Conservation (phyloP, 2,888 invertebrate species). For the Eupithecia subumbrata region DNA sequence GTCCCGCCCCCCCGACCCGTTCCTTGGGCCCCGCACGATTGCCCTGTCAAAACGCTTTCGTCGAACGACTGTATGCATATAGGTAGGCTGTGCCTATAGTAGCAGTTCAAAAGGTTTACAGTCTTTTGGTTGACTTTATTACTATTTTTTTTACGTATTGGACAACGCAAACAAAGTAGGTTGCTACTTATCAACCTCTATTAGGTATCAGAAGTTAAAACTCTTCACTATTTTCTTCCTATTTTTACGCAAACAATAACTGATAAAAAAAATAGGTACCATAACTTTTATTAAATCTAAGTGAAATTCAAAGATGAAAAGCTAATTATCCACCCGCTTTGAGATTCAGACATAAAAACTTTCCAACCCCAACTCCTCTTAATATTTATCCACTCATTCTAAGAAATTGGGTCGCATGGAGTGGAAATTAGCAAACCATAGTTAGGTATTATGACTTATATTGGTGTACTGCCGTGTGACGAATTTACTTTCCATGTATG, state of each 20-base stretch:
- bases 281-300: conserved; percentile 8
- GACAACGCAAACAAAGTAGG: too few species aligned
- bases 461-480: too few species aligned
- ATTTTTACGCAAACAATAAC: not conserved
- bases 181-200: too few species aligned
- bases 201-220: not conserved
- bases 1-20: too few species aligned
- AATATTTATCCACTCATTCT: conserved; percentile 28
- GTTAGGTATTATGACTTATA: not conserved
- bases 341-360: conserved; percentile 24
- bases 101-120: too few species aligned
- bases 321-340: conserved; percentile 20
- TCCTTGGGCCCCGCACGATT: too few species aligned
- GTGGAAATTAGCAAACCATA: not conserved
- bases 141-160: too few species aligned
- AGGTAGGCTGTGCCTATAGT: too few species aligned
- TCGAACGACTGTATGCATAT: too few species aligned
- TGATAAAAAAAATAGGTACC: not conserved
- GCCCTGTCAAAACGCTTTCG: too few species aligned
- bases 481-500: too few species aligned
- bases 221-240: not conserved
- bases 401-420: conserved; percentile 24
- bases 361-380: conserved; percentile 17
- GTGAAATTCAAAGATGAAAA: conserved; percentile 13
- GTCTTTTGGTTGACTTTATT: too few species aligned